Percentiles rank a stretch among this genome's conserved stretches.
Evolutionary conservation across 2,113 vertebrate genomes (phyloP).

Genomic region (Mirza zaza): DNA sequence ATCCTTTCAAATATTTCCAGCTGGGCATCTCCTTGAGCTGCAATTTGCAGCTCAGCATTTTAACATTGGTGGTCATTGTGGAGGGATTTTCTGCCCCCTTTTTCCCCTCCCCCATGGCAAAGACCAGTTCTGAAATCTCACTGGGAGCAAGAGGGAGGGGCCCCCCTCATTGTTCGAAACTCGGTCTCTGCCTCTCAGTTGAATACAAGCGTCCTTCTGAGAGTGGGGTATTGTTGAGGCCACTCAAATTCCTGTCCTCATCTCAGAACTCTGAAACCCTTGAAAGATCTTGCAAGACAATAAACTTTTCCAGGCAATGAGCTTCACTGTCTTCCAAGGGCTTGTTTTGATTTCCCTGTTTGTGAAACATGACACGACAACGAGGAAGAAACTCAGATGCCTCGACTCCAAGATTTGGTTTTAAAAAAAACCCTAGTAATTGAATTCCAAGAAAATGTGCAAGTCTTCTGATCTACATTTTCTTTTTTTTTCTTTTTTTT

Average conservation of each 20-base stretch:
- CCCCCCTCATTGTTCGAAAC: not conserved
- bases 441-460: not conserved
- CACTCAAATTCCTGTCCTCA: not conserved
- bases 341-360: not conserved
- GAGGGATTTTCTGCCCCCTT: not conserved
- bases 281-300: not conserved
- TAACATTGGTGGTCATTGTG: conserved; percentile 83
- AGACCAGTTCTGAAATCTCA: not conserved
- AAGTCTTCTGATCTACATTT: not conserved
- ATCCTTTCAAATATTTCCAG: conserved; percentile 82
- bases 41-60: conserved; percentile 82
- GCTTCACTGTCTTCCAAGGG: not conserved
- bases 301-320: not conserved
- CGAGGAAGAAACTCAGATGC: not conserved
- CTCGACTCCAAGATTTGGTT: not conserved
- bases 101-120: not conserved
- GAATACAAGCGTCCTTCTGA: not conserved
- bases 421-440: not conserved
- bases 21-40: conserved; percentile 83
- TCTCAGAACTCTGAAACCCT: not conserved
- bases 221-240: not conserved
- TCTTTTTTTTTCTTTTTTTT: too few relatives aligned
- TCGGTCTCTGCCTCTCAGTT: not conserved
- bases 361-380: not conserved
- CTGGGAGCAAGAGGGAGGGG: not conserved